phyloP scores from a whole-genome alignment of 2,113 vertebrate species.

The Scomber colias region DNA sequence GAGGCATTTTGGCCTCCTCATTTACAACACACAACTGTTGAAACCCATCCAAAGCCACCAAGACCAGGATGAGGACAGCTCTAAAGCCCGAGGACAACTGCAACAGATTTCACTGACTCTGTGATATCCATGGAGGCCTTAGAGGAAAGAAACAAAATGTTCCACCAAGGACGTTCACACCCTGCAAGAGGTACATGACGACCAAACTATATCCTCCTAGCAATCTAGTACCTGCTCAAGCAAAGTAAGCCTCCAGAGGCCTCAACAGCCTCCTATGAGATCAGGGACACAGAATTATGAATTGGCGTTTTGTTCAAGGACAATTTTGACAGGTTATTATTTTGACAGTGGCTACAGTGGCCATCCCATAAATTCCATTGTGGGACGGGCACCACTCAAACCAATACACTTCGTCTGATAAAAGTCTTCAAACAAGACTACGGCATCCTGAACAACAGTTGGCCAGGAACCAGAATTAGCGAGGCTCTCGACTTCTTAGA shows the following conservation, averaged over 20 bases:
- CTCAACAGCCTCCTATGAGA: conserved; percentile 45
- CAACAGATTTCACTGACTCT: conserved; percentile 1
- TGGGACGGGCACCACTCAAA: conserved; percentile 22
- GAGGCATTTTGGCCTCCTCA: neutral
- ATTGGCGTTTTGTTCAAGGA: conserved; percentile 67
- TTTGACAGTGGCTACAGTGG: conserved; percentile 53
- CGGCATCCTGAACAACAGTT: neutral
- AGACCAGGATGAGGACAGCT: neutral
- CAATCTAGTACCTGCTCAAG: conserved; percentile 55
- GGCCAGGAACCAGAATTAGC: neutral
- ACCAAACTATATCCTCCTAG: conserved; percentile 40
- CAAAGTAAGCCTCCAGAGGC: conserved; percentile 52
- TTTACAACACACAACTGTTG: neutral
- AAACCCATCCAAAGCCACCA: conserved; percentile 6
- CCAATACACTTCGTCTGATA: conserved; percentile 15
- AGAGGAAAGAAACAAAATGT: conserved; percentile 22
- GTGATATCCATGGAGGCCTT: conserved; percentile 2
- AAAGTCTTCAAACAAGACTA: conserved; percentile 5
- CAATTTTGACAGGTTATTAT: conserved; percentile 68
- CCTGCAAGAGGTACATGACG: conserved; percentile 31
- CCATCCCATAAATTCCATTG: conserved; percentile 43
- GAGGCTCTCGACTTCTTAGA: conserved; percentile 1
- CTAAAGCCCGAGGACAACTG: neutral
- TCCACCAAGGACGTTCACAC: conserved; percentile 41
- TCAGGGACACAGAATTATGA: conserved; percentile 68